phyloP scores from a whole-genome alignment of 2,113 vertebrate genomes.

The Solea senegalensis region DNA sequence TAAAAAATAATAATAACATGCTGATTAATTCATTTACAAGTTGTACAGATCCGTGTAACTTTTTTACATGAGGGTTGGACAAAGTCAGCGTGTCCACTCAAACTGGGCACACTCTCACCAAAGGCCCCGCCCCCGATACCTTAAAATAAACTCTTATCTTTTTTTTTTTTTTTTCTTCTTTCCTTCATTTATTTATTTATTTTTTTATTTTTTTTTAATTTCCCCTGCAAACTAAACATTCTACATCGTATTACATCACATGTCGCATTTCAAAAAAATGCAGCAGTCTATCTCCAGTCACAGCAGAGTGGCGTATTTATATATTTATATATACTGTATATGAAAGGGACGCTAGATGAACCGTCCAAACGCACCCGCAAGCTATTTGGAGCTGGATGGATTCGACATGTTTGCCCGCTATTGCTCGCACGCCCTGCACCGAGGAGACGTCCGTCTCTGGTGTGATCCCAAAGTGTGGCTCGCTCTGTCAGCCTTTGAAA shows the following conservation, averaged over 20 bases:
- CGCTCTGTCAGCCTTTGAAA: conserved; percentile 40
- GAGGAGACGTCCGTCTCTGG: conserved; percentile 10
- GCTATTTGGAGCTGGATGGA: conserved; percentile 30
- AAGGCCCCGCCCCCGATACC: background rate
- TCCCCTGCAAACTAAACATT: conserved; percentile 25
- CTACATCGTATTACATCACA: conserved; percentile 26
- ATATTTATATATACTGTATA: conserved; percentile 10
- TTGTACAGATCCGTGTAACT: conserved; percentile 65
- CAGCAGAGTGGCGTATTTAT: conserved; percentile 33
- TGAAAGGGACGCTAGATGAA: conserved; percentile 42
- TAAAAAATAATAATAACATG: conserved; percentile 62
- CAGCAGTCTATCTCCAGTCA: conserved; percentile 25
- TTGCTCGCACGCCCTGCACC: conserved; percentile 18
- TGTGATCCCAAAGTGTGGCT: conserved; percentile 31
- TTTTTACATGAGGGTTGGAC: conserved; percentile 65
- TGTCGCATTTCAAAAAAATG: conserved; percentile 25
- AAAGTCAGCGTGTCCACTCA: conserved; percentile 41
- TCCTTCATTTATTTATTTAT: too few relatives aligned
- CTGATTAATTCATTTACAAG: conserved; percentile 73
- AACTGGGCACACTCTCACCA: conserved; percentile 30
- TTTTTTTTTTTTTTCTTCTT: background rate
- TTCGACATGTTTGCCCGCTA: conserved; percentile 21
- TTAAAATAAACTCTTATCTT: conserved; percentile 16
- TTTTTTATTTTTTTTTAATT: background rate
- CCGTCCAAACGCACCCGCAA: conserved; percentile 27